Evolutionary conservation across 2,888 invertebrate genomes (phyloP), one percentile per base, ranked within the genome.

Genomic region (Dorcus hopei): DNA sequence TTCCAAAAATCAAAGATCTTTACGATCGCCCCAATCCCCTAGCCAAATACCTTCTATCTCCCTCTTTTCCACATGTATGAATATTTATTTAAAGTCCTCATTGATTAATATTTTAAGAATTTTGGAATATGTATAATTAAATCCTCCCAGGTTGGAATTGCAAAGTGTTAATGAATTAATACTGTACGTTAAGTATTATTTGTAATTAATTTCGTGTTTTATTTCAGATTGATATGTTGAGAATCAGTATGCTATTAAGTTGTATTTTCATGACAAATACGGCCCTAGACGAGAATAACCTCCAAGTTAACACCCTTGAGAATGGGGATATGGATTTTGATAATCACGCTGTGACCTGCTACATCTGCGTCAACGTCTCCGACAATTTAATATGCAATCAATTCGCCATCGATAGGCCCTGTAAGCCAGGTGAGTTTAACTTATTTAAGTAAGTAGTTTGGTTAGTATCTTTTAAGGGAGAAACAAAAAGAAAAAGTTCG

Each of bases 361-460:
- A 85, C 73, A 85, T 84, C 68, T 85, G 85, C 73, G 84, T 85
- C 70, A 85, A 85, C 78, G 85, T 85, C 63, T 84, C 84, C 66
- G 83, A 85, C 76, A 85, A 85, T 77, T 77, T 83, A 71, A 80
- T 85, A 74, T 85, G 85, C 77, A 85, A 85, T 76, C 81, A 83
- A 74, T 85, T 81, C 75, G 85, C 85, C 61, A 85, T 85, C 70
- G 85, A 85, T 72, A 80, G 83, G 54, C 85, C 85, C 52, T 85
- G 85, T 73, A 83, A 83, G 67, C 79, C 80, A 70, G 83, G 82
- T 78, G 68, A 68, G 61, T 49, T 23, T 7, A 1, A 33, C 7
- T 33, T 19, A 14, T 14, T 14, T 14, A 14, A 14, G 14, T 14
- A 14, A 11, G n/a, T 5, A 16, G 49, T 19, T 19, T 19, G 19